These are phyloP conservation scores for Cotesia vestalis DNA, from an alignment of 1,140 invertebrate species.

Conservation along the genomic window DNA sequence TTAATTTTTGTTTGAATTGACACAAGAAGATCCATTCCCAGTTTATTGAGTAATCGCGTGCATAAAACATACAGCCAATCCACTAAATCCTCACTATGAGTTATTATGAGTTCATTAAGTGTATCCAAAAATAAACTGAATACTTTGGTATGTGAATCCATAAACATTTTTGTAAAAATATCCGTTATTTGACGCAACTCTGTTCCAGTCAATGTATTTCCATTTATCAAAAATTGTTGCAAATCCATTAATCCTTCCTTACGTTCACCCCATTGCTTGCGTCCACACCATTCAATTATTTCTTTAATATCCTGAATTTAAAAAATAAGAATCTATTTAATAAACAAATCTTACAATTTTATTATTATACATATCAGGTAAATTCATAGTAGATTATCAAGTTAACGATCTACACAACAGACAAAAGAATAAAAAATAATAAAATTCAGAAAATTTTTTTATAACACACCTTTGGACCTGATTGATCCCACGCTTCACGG, in stretches of 20 bases:
- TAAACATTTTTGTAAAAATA: slow-evolving; percentile 95
- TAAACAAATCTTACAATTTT: not conserved
- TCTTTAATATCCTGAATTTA: slow-evolving; percentile 82
- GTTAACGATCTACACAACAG: slow-evolving; percentile 7
- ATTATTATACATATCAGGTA: too few relatives aligned
- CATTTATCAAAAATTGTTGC: slow-evolving; percentile 77
- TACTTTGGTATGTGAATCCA: slow-evolving; percentile 96
- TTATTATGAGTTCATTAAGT: slow-evolving; percentile 85
- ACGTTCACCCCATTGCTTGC: slow-evolving; percentile 89
- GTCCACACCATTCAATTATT: slow-evolving; percentile 86
- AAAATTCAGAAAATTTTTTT: slow-evolving; percentile 33
- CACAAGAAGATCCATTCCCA: slow-evolving; percentile 87
- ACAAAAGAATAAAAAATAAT: not conserved
- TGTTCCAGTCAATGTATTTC: slow-evolving; percentile 73
- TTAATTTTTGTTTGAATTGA: slow-evolving; percentile 91
- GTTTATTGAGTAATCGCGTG: slow-evolving; percentile 78
- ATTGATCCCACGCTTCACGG: slow-evolving; percentile 71
- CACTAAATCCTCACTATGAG: slow-evolving; percentile 85
- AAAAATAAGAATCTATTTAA: slow-evolving; percentile 28
- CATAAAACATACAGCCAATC: slow-evolving; percentile 90
- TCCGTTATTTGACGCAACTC: slow-evolving; percentile 87
- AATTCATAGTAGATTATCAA: too few relatives aligned
- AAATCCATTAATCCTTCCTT: slow-evolving; percentile 90
- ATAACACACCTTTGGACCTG: slow-evolving; percentile 67
- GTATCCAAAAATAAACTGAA: slow-evolving; percentile 93